A percentile compares a stretch with the other conserved stretches of the same genome.
phyloP scores from a whole-genome alignment of 2,113 vertebrate genomes.

The Melanocharis versteri region DNA sequence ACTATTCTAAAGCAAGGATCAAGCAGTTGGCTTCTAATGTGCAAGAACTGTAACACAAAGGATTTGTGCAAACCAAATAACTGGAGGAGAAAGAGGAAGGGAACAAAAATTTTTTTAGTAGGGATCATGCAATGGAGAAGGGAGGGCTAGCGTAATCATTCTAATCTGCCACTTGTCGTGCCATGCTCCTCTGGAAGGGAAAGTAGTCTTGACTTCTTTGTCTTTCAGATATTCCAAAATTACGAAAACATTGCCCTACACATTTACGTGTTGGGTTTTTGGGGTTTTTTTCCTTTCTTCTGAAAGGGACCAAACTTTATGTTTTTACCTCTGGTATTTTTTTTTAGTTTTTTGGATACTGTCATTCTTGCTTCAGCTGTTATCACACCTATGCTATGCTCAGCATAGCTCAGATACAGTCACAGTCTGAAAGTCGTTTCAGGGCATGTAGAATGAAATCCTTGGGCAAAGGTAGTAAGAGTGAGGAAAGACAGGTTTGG shows the following conservation, averaged over 20 bases:
- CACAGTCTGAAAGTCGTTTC: not conserved
- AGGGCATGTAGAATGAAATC: not conserved
- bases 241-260: not conserved
- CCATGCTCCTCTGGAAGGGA: not conserved
- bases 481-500: not conserved
- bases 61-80: not conserved
- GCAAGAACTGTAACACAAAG: not conserved
- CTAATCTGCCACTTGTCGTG: not conserved
- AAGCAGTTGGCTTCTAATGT: not conserved
- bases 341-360: not conserved
- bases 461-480: not conserved
- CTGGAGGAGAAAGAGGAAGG: not conserved
- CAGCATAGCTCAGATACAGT: too few species aligned
- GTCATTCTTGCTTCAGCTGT: not conserved
- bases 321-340: not conserved
- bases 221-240: not conserved
- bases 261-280: not conserved
- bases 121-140: not conserved
- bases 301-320: not conserved
- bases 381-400: not conserved
- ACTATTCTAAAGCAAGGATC: not conserved
- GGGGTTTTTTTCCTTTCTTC: not conserved
- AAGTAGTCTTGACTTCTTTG: not conserved
- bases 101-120: not conserved
- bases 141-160: not conserved